Base-by-base conservation (phyloP, 2,888 invertebrate genomes). In the Sisyra terminalis region DNA sequence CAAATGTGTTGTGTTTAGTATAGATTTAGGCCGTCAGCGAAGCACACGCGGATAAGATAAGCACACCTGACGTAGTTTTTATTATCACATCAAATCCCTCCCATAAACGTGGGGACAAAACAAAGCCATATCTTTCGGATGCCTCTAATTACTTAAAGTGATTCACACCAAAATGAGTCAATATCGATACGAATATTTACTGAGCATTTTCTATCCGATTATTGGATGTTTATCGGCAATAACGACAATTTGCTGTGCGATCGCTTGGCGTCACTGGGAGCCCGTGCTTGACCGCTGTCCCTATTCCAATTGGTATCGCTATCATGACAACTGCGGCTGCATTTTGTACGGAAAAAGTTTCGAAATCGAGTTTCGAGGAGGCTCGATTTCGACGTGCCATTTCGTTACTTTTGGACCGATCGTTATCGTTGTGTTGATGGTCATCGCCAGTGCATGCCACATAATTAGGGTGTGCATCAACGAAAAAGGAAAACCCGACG, bases 251-350 rank as follows among this genome's bases (percentile, higher is more conserved):
- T 64, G 65, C 44, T 51, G 63, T 24, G 72, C 68, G 3, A 64
- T 74, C 44, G 68, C 71, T 1, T 74, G 70, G 62, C 61, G 68
- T 37, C 73, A 75, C 52, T 75, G 75, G 75, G 60, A 62, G 11
- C 61, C 66, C 6, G 73, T 72, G 1, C 58, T 75, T 2, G 71
- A 75, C 49, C 66, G 69, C 18, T 75, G 75, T 47, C 67, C 66
- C 0, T 65, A 11, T 41, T 38, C 18, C 8, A 30, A 38, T 32
- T 37, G 37, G 37, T 36, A 3, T 30, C 31, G 30, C 66, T 15
- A 46, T 37, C 13, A 31, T 15, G 40, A 40, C 13, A 52, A 61
- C 40, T 65, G 65, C 47, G 60, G 60, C 11, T 65, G 65, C 46
- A 56, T 65, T 44, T 51, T 65, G 3, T 62, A 61, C 44, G 55